Percentiles rank a stretch among this genome's conserved stretches.
Conservation (phyloP, 2,113 vertebrate species). For the Puma concolor region DNA sequence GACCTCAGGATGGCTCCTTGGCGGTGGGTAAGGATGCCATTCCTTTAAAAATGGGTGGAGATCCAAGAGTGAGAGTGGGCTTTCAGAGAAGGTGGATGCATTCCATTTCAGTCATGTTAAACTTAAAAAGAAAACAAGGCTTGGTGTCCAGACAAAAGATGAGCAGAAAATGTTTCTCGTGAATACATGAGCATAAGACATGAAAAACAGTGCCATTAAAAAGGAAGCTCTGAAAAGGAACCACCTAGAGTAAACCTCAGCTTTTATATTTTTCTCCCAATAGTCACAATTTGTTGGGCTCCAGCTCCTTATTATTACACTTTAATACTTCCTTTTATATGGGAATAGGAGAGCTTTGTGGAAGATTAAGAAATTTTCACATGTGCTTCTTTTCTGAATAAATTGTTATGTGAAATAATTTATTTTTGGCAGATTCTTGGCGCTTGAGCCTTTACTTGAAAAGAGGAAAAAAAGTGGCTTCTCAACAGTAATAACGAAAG, state of each 20-base stretch:
- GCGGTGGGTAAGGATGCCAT: background rate
- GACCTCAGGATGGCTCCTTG: background rate
- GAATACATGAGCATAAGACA: background rate
- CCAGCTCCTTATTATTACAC: background rate
- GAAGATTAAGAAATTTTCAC: slow-evolving; percentile 48
- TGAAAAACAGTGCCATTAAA: background rate
- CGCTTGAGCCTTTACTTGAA: slow-evolving; percentile 36
- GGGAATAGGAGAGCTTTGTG: background rate
- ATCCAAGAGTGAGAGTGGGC: background rate
- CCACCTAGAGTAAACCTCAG: background rate
- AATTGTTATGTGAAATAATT: slow-evolving; percentile 41
- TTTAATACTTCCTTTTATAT: slow-evolving; percentile 38
- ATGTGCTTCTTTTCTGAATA: slow-evolving; percentile 56
- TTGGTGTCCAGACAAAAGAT: background rate
- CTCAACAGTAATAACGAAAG: slow-evolving; percentile 12
- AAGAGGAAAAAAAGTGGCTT: slow-evolving; percentile 31
- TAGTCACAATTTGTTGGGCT: background rate
- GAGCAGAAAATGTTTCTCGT: background rate
- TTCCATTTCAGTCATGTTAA: background rate
- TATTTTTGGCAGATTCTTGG: slow-evolving; percentile 44
- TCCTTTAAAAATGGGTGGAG: background rate
- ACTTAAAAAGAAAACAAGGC: slow-evolving; percentile 47
- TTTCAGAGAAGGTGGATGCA: background rate
- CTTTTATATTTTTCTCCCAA: slow-evolving; percentile 41
- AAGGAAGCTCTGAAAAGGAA: background rate